phyloP scores from a whole-genome alignment of 2,888 invertebrate genomes.

The Lasius fuliginosus region DNA sequence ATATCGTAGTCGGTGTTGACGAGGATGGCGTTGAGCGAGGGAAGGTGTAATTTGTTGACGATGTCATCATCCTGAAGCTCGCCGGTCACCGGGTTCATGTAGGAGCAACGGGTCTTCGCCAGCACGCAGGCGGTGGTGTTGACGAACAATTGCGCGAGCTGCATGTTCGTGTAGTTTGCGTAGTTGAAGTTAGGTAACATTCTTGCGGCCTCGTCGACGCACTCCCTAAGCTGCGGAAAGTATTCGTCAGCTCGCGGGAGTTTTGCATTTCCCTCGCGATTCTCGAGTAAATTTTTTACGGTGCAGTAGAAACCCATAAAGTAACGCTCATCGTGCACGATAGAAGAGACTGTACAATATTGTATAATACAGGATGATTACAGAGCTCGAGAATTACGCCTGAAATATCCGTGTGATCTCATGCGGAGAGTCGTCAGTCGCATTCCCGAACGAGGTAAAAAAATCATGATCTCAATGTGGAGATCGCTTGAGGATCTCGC shows the following conservation, averaged over 20 bases:
- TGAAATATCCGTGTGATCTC: neutral
- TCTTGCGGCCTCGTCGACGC: conserved; percentile 77
- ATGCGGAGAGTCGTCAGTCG: neutral
- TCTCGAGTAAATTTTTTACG: neutral
- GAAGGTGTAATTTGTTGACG: conserved; percentile 79
- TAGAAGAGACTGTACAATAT: conserved; percentile 25
- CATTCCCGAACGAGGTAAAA: conserved; percentile 4
- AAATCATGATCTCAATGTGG: neutral
- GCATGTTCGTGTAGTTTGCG: conserved; percentile 63
- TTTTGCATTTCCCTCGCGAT: neutral
- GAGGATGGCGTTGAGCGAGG: conserved; percentile 80
- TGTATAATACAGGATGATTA: conserved; percentile 29
- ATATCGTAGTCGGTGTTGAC: conserved; percentile 83
- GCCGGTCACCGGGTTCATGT: conserved; percentile 90
- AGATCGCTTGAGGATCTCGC: conserved; percentile 8
- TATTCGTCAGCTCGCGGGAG: conserved; percentile 24
- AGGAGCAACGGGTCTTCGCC: conserved; percentile 89
- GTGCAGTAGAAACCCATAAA: conserved; percentile 1
- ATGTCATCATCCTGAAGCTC: conserved; percentile 88
- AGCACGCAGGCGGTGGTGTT: conserved; percentile 90
- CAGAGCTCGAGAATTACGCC: neutral
- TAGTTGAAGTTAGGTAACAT: conserved; percentile 70
- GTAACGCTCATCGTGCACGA: neutral
- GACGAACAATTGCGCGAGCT: conserved; percentile 83
- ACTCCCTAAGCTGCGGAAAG: conserved; percentile 77